Base-by-base conservation (phyloP, 37 sponge, comb jelly and placozoan genomes). In the Hexactinellida sp. region DNA sequence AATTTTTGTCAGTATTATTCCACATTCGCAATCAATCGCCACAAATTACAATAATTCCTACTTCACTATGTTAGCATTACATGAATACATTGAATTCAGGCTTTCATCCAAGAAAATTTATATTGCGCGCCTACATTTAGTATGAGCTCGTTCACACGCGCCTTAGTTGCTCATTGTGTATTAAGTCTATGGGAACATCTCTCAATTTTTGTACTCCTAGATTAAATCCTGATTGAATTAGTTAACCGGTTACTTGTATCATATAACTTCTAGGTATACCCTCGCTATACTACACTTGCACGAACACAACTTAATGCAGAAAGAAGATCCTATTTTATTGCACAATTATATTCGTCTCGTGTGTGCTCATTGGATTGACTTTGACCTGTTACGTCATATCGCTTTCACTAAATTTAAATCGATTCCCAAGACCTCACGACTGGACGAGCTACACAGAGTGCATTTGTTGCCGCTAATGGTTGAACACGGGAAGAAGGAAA, bases 361-460 rank as follows among this genome's bases (percentile, higher is more conserved):
- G 3, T 63, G 76, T 63, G 21, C 76, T 7, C 76, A 63, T 28
- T 63, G 76, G 76, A 63, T 63, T n/a, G 76, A 63, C 34, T 63
- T 63, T 28, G 76, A 63, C 21, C 76, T 63, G 3, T 63, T 63
- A n/a, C 21, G 76, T 25, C 21, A 10, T 63, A n/a, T 63, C 30
- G 76, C 76, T 63, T 63, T 63, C 30, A 63, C 76, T 7, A 63
- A 63, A n/a, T 63, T 63, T 63, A 63, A 63, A 63, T 10, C 76
- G 5, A 25, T 63, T n/a, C 76, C 76, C 5, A 63, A 63, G 76
- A 63, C 76, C 3, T 63, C 76, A 21, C 21, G 30, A 63, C 76
- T 63, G 76, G 76, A 63, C 13, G 76, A 63, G 30, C 34, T 25
- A 25, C 76, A 63, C 34, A 63, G 30, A 63, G 21, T n/a, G 13